Evolutionary conservation across 2,113 vertebrate species (phyloP), one percentile per base, ranked within the genome.

Genomic region (Calidris pygmaea): DNA sequence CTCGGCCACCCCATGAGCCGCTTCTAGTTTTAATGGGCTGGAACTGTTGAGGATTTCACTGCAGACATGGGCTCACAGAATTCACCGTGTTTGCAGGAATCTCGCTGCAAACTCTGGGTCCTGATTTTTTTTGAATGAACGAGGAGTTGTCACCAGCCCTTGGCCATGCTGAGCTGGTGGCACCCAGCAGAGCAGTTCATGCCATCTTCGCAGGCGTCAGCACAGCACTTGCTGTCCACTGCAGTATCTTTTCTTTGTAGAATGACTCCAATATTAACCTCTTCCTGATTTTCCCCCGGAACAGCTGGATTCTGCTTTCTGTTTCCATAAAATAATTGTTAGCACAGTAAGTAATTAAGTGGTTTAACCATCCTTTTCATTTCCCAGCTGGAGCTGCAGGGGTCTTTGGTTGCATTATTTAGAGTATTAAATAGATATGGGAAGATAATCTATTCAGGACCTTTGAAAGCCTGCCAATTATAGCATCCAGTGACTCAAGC

Each of bases 311-410:
- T 94, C 55, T 89, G 43, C 77, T 77, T 81, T 89, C 8, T 43
- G 35, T 66, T 79, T 79, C 62, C 3, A 1, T 66, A 87, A 90
- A 90, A 75, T 78, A 88, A 73, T 70, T 72, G 65, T 71, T 82
- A 90, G 45, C 58, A 53, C 72, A 87, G 32, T 71, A 78, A 90
- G 80, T 80, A 93, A 96, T 95, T 89, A 91, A 83, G 65, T 85
- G 84, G n/a, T 71, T 77, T 74, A 87, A 70, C 74, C 67, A 89
- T 67, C 48, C 71, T 87, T 91, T 93, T 87, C 73, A 68, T 76
- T 77, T 87, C 80, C 67, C 80, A 93, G 60, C 82, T 90, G 73
- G 83, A 96, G 85, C 79, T 85, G 62, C 45, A 12, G 7, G 87
- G 89, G 76, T 94, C 90, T 87, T 93, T 66, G 56, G 63, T 86